These are phyloP conservation scores for Oscheius sp. DNA, from an alignment of 2,888 invertebrate genomes.

Conservation along the genomic window DNA sequence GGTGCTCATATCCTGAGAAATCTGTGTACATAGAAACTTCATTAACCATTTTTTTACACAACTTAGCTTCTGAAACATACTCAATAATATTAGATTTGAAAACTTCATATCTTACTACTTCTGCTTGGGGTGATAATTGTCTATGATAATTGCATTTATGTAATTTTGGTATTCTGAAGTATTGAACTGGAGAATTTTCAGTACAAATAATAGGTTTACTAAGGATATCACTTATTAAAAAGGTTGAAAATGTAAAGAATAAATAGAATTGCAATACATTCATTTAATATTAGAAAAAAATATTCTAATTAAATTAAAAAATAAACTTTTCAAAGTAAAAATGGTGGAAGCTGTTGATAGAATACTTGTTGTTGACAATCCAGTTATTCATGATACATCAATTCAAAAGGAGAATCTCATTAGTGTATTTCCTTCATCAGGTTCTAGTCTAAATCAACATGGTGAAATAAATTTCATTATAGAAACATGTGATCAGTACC, in stretches of 20 bases:
- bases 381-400: constrained; percentile 28
- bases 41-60: too few relatives aligned
- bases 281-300: constrained; percentile 11
- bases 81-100: constrained; percentile 41
- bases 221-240: constrained; percentile 4
- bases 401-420: constrained; percentile 36
- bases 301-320: constrained; percentile 28
- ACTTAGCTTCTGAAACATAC: constrained; percentile 34
- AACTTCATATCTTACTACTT: constrained; percentile 41
- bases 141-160: constrained; percentile 38
- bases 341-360: constrained; percentile 32
- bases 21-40: too few relatives aligned
- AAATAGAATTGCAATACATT: constrained; percentile 33
- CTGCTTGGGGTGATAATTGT: constrained; percentile 17
- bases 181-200: constrained; percentile 35
- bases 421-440: constrained; percentile 29
- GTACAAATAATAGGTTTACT: constrained; percentile 30
- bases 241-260: constrained; percentile 29
- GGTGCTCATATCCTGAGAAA: too few relatives aligned
- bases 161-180: constrained; percentile 32
- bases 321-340: constrained; percentile 43
- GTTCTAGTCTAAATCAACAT: too few relatives aligned
- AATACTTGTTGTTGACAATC: constrained; percentile 33
- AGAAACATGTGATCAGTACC: constrained; percentile 43
- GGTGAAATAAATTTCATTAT: too few relatives aligned